Conservation (phyloP, 1,140 invertebrate genomes). For the Acromyrmex charruanus region DNA sequence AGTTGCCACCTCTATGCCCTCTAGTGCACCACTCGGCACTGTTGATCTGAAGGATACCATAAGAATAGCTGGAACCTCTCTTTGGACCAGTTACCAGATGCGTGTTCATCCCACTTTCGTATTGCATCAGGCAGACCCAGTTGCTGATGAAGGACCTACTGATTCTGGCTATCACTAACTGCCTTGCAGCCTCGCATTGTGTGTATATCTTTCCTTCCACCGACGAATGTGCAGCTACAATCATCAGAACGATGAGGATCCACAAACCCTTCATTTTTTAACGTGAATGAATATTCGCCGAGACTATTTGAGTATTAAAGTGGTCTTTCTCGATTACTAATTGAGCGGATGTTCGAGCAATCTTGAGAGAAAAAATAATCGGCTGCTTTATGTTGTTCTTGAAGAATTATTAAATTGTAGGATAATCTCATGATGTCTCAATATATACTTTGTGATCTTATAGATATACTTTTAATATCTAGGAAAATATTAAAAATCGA, state of each 20-base stretch:
- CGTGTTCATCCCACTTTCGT: slow-evolving; percentile 90
- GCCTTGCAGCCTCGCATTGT: slow-evolving; percentile 80
- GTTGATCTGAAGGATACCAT: slow-evolving; percentile 92
- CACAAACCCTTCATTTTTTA: not conserved
- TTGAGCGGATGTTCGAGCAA: not conserved
- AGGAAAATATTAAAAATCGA: no score
- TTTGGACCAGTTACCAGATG: slow-evolving; percentile 89
- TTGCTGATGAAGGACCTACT: slow-evolving; percentile 80
- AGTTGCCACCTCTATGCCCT: slow-evolving; percentile 89
- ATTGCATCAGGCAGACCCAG: slow-evolving; percentile 91
- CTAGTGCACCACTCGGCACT: slow-evolving; percentile 91
- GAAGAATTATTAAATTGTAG: not conserved
- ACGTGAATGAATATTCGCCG: no score
- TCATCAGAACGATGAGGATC: not conserved
- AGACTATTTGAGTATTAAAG: not conserved
- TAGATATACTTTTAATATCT: not conserved
- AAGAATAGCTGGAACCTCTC: slow-evolving; percentile 89
- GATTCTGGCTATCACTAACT: slow-evolving; percentile 74
- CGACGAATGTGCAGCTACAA: not conserved
- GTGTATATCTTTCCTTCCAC: slow-evolving; percentile 74
- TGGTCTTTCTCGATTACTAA: not conserved
- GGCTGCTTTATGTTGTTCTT: not conserved
- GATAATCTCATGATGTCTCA: not conserved
- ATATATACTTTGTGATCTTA: not conserved
- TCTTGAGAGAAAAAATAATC: not conserved